Conservation (phyloP, 2,888 invertebrate species). For the Tethea ocularis region DNA sequence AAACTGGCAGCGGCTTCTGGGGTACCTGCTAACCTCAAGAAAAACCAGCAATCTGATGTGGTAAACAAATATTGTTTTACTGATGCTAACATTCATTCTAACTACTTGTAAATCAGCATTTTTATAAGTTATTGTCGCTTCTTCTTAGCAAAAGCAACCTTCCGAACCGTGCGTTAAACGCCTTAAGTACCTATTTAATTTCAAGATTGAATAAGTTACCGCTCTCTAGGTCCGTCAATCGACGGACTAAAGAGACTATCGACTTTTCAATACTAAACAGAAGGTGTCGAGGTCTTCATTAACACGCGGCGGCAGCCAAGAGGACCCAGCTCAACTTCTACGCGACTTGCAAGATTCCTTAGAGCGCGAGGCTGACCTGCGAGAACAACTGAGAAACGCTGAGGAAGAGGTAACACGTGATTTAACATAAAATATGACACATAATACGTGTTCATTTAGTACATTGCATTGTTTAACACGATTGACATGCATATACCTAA, state of each 20-base stretch:
- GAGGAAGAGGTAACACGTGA: slow-evolving; percentile 92
- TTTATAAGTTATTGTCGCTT: too few species aligned
- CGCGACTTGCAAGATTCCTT: slow-evolving; percentile 95
- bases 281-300: slow-evolving; percentile 89
- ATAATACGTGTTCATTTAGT: neutral
- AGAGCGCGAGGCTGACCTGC: slow-evolving; percentile 96
- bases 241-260: too few species aligned
- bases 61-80: slow-evolving; percentile 56
- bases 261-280: slow-evolving; percentile 66
- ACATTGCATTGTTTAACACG: neutral
- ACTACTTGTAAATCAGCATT: too few species aligned
- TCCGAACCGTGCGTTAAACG: too few species aligned
- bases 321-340: slow-evolving; percentile 91
- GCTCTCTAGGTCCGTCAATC: too few species aligned
- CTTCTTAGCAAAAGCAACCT: too few species aligned
- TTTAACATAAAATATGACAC: neutral
- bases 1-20: slow-evolving; percentile 77
- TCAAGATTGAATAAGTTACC: too few species aligned
- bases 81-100: neutral
- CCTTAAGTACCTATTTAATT: too few species aligned
- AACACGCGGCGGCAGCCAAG: slow-evolving; percentile 91
- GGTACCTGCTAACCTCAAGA: slow-evolving; percentile 79
- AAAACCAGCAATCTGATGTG: slow-evolving; percentile 84
- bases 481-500: neutral
- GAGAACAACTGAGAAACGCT: slow-evolving; percentile 95